Evolutionary conservation across 2,888 invertebrate genomes (phyloP).

Genomic region (Temnothorax unifasciatus): DNA sequence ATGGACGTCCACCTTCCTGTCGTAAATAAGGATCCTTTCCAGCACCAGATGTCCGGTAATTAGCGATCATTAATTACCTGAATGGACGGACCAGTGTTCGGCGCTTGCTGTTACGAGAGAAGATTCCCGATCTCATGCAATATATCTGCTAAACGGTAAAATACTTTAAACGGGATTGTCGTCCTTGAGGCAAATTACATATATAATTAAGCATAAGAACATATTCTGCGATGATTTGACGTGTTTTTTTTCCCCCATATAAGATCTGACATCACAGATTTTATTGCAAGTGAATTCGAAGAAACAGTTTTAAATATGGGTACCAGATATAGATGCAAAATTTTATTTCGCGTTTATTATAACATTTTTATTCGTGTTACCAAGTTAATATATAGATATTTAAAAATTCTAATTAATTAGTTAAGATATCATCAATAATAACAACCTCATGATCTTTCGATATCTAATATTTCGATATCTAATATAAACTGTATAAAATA

Average conservation of each 20-base stretch:
- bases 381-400: neutral
- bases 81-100: constrained; percentile 32
- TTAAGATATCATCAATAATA: neutral
- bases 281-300: neutral
- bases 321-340: neutral
- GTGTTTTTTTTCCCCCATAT: neutral
- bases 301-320: neutral
- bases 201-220: constrained; percentile 21
- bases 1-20: constrained; percentile 56
- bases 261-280: neutral
- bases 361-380: neutral
- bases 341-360: neutral
- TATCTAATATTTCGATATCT: too few species aligned
- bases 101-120: neutral
- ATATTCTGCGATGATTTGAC: neutral
- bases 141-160: constrained; percentile 12
- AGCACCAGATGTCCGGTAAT: constrained; percentile 69
- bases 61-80: constrained; percentile 71
- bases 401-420: neutral
- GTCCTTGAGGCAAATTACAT: neutral
- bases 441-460: neutral
- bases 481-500: constrained; percentile 3
- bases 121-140: constrained; percentile 17
- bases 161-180: constrained; percentile 30
- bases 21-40: constrained; percentile 68